Evolutionary conservation across 2,797 vertebrate species (phyloP), one percentile per base, ranked within the genome.

Genomic region (Varecia variegata): DNA sequence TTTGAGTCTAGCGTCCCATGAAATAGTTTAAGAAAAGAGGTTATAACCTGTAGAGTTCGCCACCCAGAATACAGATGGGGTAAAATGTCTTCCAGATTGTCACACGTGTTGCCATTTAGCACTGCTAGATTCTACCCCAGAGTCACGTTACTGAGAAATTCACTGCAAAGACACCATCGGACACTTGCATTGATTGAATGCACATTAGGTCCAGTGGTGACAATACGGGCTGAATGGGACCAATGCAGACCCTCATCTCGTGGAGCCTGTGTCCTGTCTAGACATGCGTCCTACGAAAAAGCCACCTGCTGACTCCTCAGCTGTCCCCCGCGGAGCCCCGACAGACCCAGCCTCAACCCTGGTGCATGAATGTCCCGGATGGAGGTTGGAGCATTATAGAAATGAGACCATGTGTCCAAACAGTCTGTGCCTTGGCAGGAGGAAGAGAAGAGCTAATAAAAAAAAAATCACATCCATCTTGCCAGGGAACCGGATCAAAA

Each of bases 401-500:
- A 85, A 74, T 30, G 76, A 77, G 62, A 38, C 58, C 45, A 7
- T 25, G 60, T 76, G 79, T 80, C 67, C 52, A 74, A 90, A 86
- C 30, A 68, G 81, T 12, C 83, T 87, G 56, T 77, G 50, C 70
- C 71, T 94, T 89, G 91, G 80, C 88, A 62, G 40, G 38, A 80
- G 32, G 38, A 74, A 38, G 50, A 80, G 35, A 90, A 68, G 43
- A 32, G 9, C 68, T 79, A 62, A 62, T 88, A 74, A 93, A 93
- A 92, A 68, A 74, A 93, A 93, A 92, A 68, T 65, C 27, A 43
- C 12, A 58, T 62, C 21, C 32, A 1, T 74, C 54, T 87, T 87
- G 76, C 82, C 79, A 88, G 77, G 62, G 47, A 87, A 81, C 23
- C 23, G 25, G 62, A 50, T 87, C 74, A 84, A 85, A 96, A 89